Base-by-base conservation (phyloP, 2,888 invertebrate species). In the Steinernema scapterisci region DNA sequence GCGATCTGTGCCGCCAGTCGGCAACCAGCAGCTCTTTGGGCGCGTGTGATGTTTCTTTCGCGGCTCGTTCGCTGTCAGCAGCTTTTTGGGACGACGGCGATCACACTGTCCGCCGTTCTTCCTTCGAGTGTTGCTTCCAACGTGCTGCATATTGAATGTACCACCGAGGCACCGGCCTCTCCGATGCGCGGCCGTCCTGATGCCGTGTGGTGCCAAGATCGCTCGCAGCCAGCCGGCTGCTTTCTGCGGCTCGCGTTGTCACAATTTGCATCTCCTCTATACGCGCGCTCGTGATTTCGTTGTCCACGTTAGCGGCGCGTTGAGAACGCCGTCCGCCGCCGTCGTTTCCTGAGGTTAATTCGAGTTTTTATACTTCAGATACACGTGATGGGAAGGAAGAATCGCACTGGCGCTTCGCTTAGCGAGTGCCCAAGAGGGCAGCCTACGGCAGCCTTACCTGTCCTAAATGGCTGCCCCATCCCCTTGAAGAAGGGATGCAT, bases 401-500 rank as follows among this genome's bases (percentile, higher is more conserved):
- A 23, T n/a, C 54, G 38, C 16, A 56, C n/a, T 31, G 27, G 25
- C 51, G 63, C 38, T 38, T 38, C 51, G 16, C 45, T 21, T 23
- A 31, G 11, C 63, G 63, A 46, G 16, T 78, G 43, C 38, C 19
- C 70, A 27, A 25, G 31, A 31, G 16, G 63, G 3, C 63, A 16
- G 3, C 25, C 3, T 11, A 13, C 16, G 1, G 19, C 23, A n/a
- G 5, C 31, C 9, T 9, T 38, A 38, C 38, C 38, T 38, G 38
- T 38, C 38, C 38, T 74, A 31, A 71, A 77, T 54, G 76, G 75
- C 3, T 79, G 79, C 48, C 73, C 75, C n/a, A 75, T 80, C 21
- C 79, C 79, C 23, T 23, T 80, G 45, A 71, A 80, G 13, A 56
- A 73, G 13, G 80, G 79, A 45, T 74, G 75, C 43, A 45, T 72